Evolutionary conservation across 1,140 invertebrate genomes (phyloP), one percentile per base, ranked within the genome.

Genomic region (Euwallacea fornicatus): DNA sequence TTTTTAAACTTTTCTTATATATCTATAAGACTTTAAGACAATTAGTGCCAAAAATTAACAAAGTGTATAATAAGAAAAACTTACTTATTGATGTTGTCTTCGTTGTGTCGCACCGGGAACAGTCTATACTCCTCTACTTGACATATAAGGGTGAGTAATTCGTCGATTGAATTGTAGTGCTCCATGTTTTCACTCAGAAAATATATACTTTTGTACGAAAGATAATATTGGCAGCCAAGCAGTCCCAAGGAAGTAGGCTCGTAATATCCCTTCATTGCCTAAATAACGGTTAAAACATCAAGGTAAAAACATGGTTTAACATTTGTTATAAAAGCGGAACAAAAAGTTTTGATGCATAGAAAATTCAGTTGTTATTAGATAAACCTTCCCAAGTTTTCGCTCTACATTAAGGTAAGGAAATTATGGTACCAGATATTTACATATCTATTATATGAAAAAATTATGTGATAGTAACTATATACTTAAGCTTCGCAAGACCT

Each of bases 51-150:
- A 33, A 33, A 33, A 33, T 33, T 33, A 33, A 33, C 21, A 33
- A n/a, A 1, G 1, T 33, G 1, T 50, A 50, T 50, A 56, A 13
- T n/a, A 56, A 15, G 16, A 15, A 10, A n/a, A n/a, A 82, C 80
- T 80, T 83, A 94, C 91, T 90, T 91, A 82, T 99, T 99, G 53
- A 97, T 84, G 70, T 93, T 84, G 82, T 99, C 98, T 84, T 99
- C 98, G 83, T 99, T 99, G 81, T 99, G 98, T 59, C 98, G 86
- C 7, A 99, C 97, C 0, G 98, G 98, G 56, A 99, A 85, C 78
- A 98, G 90, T 61, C 90, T 88, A 79, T 98, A 99, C 81, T 99
- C 98, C 72, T 95, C 85, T 11, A 90, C 89, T 81, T 96, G 90
- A 55, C 93, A 89, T 72, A 99, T 84, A 15, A 96, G 86, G 46